phyloP scores from a whole-genome alignment of 2,797 vertebrate genomes.

The Anguilla pacifica region DNA sequence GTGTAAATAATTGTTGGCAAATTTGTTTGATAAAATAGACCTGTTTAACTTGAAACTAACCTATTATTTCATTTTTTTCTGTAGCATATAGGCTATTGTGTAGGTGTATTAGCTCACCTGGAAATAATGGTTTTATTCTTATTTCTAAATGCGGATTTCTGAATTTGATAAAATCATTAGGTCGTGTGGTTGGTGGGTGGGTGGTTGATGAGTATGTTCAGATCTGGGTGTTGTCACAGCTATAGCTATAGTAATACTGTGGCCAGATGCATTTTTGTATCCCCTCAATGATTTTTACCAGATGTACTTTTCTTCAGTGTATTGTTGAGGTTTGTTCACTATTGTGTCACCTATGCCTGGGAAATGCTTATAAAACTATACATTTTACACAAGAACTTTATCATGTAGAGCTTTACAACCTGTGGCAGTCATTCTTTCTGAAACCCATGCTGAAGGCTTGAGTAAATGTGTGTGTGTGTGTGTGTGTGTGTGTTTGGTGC shows the following conservation, averaged over 20 bases:
- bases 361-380: background rate
- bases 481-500: background rate
- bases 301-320: background rate
- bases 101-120: background rate
- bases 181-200: background rate
- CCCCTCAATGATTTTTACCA: background rate
- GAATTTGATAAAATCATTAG: background rate
- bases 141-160: background rate
- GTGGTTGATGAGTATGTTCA: too few species aligned
- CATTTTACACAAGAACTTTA: background rate
- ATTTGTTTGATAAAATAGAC: background rate
- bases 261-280: background rate
- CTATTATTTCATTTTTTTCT: too few species aligned
- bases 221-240: too few species aligned
- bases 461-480: background rate
- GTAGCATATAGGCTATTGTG: background rate
- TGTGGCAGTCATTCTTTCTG: background rate
- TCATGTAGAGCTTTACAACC: background rate
- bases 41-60: background rate
- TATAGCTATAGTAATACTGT: background rate
- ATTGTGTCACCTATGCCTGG: background rate
- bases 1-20: background rate
- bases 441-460: background rate
- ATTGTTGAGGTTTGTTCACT: background rate
- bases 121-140: background rate